A percentile compares a stretch with the other conserved stretches of the same genome.
These are phyloP conservation scores for Bovichtus variegatus DNA, from an alignment of 2,797 vertebrate genomes.

Conservation along the genomic window DNA sequence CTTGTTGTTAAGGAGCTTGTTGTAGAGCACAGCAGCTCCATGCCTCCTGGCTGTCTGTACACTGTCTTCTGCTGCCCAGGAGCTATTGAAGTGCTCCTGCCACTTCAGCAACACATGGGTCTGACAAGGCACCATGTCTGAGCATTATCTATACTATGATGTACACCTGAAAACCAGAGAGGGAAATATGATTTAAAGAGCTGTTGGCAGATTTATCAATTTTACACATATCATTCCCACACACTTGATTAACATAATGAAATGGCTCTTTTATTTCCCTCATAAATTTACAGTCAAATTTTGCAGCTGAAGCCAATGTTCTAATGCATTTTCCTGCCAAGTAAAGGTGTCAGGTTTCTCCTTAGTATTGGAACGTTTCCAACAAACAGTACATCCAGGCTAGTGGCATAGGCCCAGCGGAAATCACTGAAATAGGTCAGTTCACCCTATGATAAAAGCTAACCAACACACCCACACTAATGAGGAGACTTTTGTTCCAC, in stretches of 20 bases:
- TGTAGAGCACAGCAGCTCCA: conserved; percentile 82
- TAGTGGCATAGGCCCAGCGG: conserved; percentile 53
- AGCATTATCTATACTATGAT: conserved; percentile 80
- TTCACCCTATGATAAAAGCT: conserved; percentile 41
- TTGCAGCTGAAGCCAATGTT: conserved; percentile 34
- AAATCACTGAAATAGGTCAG: conserved; percentile 65
- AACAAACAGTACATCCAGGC: conserved; percentile 44
- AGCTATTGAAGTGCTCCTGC: conserved; percentile 90
- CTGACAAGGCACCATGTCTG: conserved; percentile 88
- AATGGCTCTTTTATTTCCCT: conserved; percentile 3
- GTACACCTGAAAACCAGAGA: conserved; percentile 66
- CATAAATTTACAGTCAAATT: conserved; percentile 26
- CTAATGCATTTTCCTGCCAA: conserved; percentile 39
- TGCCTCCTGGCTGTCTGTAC: conserved; percentile 78
- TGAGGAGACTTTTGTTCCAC: conserved; percentile 33
- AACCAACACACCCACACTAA: conserved; percentile 46
- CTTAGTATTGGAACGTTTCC: conserved; percentile 48
- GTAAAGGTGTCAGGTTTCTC: conserved; percentile 61
- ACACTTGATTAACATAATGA: conserved; percentile 35
- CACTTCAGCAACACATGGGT: conserved; percentile 89
- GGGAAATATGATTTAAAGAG: neutral
- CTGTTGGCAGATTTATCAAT: conserved; percentile 7
- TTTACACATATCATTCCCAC: conserved; percentile 5
- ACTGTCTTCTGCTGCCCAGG: conserved; percentile 87
- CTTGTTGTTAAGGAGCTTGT: conserved; percentile 86